Evolutionary conservation across 2,113 vertebrate species (phyloP).

Genomic region (Perognathus longimembris): DNA sequence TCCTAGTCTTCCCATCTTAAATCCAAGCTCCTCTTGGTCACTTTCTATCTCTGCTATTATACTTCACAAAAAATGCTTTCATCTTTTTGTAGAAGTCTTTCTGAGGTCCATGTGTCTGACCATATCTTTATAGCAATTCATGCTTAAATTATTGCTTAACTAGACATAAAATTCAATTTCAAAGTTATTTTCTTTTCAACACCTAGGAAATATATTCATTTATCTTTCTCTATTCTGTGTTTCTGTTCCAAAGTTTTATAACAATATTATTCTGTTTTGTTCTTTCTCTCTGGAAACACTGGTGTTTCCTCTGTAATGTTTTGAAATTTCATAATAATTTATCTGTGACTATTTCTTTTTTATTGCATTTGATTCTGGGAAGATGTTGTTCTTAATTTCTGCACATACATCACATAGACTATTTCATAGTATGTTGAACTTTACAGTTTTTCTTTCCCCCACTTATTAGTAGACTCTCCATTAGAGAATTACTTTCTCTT

Average conservation of each 20-base stretch:
- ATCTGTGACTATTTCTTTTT: not conserved
- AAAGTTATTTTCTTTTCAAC: constrained; percentile 58
- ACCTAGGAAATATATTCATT: constrained; percentile 36
- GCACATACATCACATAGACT: too few relatives aligned
- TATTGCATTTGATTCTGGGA: not conserved
- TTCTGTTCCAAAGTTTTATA: constrained; percentile 46
- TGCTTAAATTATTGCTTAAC: constrained; percentile 53
- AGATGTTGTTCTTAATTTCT: too few relatives aligned
- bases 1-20: not conserved
- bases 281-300: constrained; percentile 16
- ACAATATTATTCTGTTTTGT: constrained; percentile 36
- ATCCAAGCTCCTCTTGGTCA: not conserved
- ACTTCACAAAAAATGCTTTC: constrained; percentile 53
- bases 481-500: too few relatives aligned
- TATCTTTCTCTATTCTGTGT: constrained; percentile 17
- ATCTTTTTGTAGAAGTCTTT: constrained; percentile 10
- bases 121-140: constrained; percentile 45
- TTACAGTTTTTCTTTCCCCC: too few relatives aligned
- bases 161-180: constrained; percentile 29
- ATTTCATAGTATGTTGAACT: too few relatives aligned
- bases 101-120: not conserved
- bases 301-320: constrained; percentile 38
- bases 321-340: constrained; percentile 32
- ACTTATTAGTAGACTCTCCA: too few relatives aligned
- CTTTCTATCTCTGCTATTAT: not conserved